Evolutionary conservation across 1,140 invertebrate genomes (phyloP).

Genomic region (Lysiphlebus fabarum): DNA sequence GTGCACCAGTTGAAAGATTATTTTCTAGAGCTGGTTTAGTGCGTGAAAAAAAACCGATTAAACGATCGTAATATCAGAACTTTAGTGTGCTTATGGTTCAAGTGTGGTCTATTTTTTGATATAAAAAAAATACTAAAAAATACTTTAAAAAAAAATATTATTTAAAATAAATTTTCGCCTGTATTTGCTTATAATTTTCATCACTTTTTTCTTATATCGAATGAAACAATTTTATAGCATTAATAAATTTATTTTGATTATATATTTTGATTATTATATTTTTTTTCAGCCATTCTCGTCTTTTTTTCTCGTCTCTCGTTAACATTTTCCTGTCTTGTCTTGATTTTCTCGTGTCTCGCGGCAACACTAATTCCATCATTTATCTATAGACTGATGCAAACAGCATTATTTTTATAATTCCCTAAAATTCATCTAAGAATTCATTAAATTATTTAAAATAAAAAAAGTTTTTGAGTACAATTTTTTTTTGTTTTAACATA

Average conservation of each 20-base stretch:
- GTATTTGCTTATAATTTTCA: no score
- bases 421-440: no score
- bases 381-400: no score
- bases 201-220: no score
- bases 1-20: slow-evolving; percentile 41
- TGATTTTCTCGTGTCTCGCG: slow-evolving; percentile 11
- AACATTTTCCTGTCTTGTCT: slow-evolving; percentile 8
- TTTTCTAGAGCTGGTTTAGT: slow-evolving; percentile 35
- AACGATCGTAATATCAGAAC: slow-evolving; percentile 30
- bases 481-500: no score
- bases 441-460: no score
- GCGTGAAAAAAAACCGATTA: slow-evolving; percentile 32
- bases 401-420: no score
- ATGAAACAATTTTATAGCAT: background rate
- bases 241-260: background rate
- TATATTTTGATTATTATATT: background rate
- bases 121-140: background rate
- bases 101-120: background rate
- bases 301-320: background rate
- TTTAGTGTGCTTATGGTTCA: slow-evolving; percentile 23
- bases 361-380: slow-evolving; percentile 14
- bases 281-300: background rate
- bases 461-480: no score
- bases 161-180: background rate
- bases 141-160: background rate